phyloP scores from a whole-genome alignment of 2,113 vertebrate genomes.

The Montifringilla adamsi region DNA sequence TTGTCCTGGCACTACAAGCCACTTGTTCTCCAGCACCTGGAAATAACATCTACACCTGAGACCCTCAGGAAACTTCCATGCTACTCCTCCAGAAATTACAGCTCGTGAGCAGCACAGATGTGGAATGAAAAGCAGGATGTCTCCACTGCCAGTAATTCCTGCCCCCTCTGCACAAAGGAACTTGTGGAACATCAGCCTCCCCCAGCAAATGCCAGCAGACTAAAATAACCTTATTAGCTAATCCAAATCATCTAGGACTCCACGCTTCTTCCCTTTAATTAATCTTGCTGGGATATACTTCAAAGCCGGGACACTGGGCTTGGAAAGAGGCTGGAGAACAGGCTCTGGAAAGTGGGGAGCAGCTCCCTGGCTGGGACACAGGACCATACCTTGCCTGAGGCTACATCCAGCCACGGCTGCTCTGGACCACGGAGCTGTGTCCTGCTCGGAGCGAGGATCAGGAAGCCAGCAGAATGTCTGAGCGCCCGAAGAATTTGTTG shows the following conservation, averaged over 20 bases:
- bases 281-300: not conserved
- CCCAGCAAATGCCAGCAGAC: not conserved
- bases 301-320: not conserved
- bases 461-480: not conserved
- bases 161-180: not conserved
- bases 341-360: not conserved
- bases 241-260: not conserved
- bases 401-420: rapidly evolving
- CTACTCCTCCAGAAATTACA: not conserved
- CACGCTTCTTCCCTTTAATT: not conserved
- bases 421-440: not conserved
- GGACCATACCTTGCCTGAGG: not conserved
- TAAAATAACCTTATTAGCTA: not conserved
- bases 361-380: not conserved
- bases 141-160: not conserved
- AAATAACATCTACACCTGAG: not conserved
- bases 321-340: not conserved
- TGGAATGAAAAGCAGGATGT: not conserved
- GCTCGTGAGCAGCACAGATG: not conserved
- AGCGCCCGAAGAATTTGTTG: not conserved
- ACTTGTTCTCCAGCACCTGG: not conserved
- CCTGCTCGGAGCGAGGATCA: not conserved
- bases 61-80: not conserved
- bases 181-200: not conserved
- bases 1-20: not conserved